Evolutionary conservation across 1,140 invertebrate genomes (phyloP).

Genomic region (Pemphigus obesinymphae): DNA sequence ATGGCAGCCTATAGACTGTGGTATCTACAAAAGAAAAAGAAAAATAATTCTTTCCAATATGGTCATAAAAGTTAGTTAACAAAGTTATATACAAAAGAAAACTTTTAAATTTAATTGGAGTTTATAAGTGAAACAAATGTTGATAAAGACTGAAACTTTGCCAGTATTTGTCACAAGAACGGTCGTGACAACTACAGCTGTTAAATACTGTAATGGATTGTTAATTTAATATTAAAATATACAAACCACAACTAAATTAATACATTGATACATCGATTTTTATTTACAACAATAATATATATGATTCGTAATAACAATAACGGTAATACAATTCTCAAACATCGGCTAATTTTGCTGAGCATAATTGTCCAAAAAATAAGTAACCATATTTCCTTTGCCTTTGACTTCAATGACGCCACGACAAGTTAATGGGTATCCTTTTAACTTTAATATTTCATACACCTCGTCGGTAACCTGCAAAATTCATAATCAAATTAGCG

Average conservation of each 20-base stretch:
- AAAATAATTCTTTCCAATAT: not conserved
- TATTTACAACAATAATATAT: slow-evolving; percentile 19
- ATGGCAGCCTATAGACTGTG: not conserved
- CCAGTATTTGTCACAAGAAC: accelerated
- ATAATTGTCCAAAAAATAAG: slow-evolving; percentile 72
- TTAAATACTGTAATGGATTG: not conserved
- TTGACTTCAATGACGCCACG: slow-evolving; percentile 83
- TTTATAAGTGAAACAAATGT: not conserved
- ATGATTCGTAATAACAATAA: slow-evolving; percentile 5
- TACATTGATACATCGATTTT: not conserved
- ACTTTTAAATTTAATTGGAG: not conserved
- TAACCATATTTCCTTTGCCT: slow-evolving; percentile 92
- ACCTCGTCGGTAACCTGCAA: slow-evolving; percentile 80
- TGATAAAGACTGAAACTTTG: not conserved
- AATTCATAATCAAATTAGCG: not conserved
- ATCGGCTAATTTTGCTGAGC: slow-evolving; percentile 26
- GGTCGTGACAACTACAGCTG: not conserved
- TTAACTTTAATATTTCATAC: slow-evolving; percentile 67
- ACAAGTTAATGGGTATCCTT: slow-evolving; percentile 71
- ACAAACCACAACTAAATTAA: not conserved
- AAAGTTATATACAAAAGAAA: not conserved
- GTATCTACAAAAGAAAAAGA: not conserved
- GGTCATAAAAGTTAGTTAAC: not conserved
- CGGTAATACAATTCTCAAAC: slow-evolving; percentile 4
- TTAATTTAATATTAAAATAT: not conserved